Evolutionary conservation across 2,888 invertebrate genomes (phyloP).

Genomic region (Liposcelis brunnea): DNA sequence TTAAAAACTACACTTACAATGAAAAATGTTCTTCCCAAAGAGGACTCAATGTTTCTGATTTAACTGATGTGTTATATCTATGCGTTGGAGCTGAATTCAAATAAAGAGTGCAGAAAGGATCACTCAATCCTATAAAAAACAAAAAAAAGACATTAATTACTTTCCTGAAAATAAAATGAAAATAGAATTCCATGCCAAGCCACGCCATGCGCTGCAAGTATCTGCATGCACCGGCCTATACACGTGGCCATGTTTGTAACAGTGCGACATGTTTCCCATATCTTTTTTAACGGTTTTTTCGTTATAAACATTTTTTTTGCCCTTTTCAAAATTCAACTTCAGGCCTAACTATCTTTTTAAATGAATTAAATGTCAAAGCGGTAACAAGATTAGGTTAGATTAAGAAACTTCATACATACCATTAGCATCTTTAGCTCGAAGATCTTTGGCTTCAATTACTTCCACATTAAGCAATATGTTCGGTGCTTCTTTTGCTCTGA

Average conservation of each 20-base stretch:
- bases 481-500: constrained; percentile 64
- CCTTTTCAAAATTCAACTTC: too few species aligned
- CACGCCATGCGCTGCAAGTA: too few species aligned
- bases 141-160: constrained; percentile 1
- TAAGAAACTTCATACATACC: too few species aligned
- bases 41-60: constrained; percentile 75
- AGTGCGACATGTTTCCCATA: too few species aligned
- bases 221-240: too few species aligned
- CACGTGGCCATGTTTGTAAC: too few species aligned
- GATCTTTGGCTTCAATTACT: constrained; percentile 70
- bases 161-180: neutral
- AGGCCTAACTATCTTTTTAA: too few species aligned
- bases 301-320: too few species aligned
- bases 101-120: constrained; percentile 91
- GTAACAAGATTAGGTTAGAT: too few species aligned
- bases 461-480: constrained; percentile 70
- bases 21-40: constrained; percentile 96
- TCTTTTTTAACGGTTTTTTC: too few species aligned
- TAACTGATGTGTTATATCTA: constrained; percentile 81
- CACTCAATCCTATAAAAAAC: constrained; percentile 55
- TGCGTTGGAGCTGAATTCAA: constrained; percentile 58
- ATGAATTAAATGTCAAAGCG: too few species aligned
- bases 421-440: constrained; percentile 70
- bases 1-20: constrained; percentile 46
- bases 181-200: too few species aligned